These are phyloP conservation scores for Coenonympha glycerion DNA, from an alignment of 2,888 invertebrate species.

Conservation along the genomic window DNA sequence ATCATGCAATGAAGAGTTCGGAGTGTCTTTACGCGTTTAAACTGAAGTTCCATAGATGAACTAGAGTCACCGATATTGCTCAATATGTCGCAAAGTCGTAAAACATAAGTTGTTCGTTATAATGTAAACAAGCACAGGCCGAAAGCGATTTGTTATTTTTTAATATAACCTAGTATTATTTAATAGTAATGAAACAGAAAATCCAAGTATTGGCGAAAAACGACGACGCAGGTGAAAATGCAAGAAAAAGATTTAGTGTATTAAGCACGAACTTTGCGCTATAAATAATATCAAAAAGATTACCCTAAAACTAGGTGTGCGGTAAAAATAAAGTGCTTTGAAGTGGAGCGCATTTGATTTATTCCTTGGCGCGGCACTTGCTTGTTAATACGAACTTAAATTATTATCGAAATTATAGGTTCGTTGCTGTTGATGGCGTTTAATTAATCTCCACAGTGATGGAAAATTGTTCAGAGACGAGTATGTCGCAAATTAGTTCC, in stretches of 20 bases:
- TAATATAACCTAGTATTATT: no score
- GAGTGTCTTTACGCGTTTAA: no score
- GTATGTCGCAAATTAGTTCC: background rate
- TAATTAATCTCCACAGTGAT: constrained; percentile 7
- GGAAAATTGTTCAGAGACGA: background rate
- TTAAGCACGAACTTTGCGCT: background rate
- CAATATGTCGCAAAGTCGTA: no score
- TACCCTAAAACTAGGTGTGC: background rate
- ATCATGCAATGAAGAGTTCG: no score
- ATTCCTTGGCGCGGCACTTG: background rate
- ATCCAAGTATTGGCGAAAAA: background rate
- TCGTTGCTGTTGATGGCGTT: constrained; percentile 1
- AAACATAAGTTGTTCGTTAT: no score
- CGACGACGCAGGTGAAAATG: background rate
- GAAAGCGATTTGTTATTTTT: no score
- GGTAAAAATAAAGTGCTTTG: constrained; percentile 5
- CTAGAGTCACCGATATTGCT: no score
- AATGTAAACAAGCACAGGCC: no score
- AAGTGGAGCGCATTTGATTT: constrained; percentile 7
- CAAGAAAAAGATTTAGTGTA: background rate
- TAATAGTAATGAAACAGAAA: background rate
- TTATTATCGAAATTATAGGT: constrained; percentile 9
- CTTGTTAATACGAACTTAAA: constrained; percentile 8
- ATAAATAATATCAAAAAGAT: constrained; percentile 6
- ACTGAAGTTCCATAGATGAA: no score